A percentile compares a stretch with the other conserved stretches of the same genome.
These are phyloP conservation scores for Drosophila nigromelanica DNA, from an alignment of 1,140 invertebrate species.

Conservation along the genomic window DNA sequence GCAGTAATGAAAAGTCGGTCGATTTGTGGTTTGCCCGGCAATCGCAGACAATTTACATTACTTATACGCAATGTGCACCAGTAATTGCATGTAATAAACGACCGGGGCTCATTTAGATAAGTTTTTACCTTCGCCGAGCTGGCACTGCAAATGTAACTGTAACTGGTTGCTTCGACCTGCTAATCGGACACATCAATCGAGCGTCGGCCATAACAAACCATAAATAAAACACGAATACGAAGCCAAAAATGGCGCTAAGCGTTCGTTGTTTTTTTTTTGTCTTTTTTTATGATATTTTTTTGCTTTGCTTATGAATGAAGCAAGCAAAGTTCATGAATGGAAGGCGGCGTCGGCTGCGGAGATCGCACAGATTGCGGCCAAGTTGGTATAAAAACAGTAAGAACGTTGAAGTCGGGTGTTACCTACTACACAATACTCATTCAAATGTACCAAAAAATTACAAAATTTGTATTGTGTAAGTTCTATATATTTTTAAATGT, in stretches of 20 bases:
- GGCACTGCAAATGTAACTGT: slow-evolving; percentile 1
- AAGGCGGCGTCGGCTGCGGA: slow-evolving; percentile 9
- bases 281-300: background rate
- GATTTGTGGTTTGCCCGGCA: slow-evolving; percentile 38
- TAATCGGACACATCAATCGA: slow-evolving; percentile 46
- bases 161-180: slow-evolving; percentile 41
- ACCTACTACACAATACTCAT: slow-evolving; percentile 1
- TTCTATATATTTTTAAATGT: no score
- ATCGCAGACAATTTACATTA: slow-evolving; percentile 60
- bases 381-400: slow-evolving; percentile 34
- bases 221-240: slow-evolving; percentile 42
- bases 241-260: slow-evolving; percentile 45
- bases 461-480: no score
- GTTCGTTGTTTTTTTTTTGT: slow-evolving; percentile 18
- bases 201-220: slow-evolving; percentile 46
- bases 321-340: slow-evolving; percentile 31
- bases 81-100: slow-evolving; percentile 71
- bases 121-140: slow-evolving; percentile 42
- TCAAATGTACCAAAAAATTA: no score
- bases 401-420: no score
- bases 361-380: slow-evolving; percentile 42
- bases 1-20: slow-evolving; percentile 69
- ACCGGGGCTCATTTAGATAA: slow-evolving; percentile 70
- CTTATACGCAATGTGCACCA: slow-evolving; percentile 64
- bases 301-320: slow-evolving; percentile 39